phyloP scores from a whole-genome alignment of 2,113 vertebrate species.

The Lathamus discolor region DNA sequence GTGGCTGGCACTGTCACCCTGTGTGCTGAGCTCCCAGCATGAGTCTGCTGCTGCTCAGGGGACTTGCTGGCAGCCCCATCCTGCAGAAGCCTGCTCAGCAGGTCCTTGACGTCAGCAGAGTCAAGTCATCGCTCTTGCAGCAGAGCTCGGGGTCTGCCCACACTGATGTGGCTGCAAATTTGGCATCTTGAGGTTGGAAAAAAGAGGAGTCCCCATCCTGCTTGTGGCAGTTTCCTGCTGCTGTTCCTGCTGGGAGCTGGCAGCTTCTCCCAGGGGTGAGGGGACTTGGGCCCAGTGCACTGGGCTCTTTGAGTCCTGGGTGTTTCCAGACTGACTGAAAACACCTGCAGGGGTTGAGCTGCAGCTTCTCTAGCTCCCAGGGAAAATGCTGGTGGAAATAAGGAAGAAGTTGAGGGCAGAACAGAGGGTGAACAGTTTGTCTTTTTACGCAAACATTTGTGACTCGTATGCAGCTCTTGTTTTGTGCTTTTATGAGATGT shows the following conservation, averaged over 20 bases:
- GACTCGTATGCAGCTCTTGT: rapidly evolving
- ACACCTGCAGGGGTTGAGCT: not conserved
- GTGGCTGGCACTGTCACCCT: not conserved
- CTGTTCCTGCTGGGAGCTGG: not conserved
- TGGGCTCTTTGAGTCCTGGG: not conserved
- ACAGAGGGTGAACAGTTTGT: not conserved
- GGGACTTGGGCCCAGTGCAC: rapidly evolving
- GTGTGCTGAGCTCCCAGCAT: not conserved
- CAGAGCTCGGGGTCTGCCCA: not conserved
- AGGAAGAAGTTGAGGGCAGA: not conserved
- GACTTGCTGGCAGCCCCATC: not conserved
- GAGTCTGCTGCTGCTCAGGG: not conserved
- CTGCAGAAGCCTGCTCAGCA: not conserved
- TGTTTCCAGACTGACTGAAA: not conserved
- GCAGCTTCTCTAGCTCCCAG: not conserved
- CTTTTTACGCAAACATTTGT: not conserved
- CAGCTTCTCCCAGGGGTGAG: rapidly evolving
- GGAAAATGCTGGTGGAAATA: not conserved
- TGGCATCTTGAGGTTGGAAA: not conserved
- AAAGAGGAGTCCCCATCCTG: not conserved
- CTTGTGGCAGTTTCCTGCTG: not conserved
- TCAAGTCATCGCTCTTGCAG: not conserved
- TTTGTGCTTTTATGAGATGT: not conserved
- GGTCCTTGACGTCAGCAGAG: not conserved
- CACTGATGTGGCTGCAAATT: not conserved